Conservation (phyloP, 2,113 vertebrate species). For the Ptyas mucosa region DNA sequence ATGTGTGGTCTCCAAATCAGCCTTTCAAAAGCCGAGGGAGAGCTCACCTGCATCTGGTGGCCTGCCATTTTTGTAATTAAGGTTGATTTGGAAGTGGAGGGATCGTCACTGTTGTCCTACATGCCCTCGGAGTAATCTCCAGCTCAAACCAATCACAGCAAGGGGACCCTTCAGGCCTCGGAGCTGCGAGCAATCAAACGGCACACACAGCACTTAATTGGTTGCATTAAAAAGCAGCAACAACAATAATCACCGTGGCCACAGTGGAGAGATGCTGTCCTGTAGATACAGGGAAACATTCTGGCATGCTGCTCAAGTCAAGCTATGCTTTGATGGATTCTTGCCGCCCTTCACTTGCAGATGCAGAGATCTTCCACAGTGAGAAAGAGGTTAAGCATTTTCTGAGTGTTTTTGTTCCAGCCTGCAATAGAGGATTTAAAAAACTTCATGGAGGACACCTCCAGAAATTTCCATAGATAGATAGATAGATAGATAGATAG, state of each 20-base stretch:
- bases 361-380: background rate
- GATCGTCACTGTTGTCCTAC: background rate
- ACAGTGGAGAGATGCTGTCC: background rate
- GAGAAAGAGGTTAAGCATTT: background rate
- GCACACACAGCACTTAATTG: constrained; percentile 6
- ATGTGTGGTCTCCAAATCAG: background rate
- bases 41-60: too few species aligned
- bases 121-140: constrained; percentile 9
- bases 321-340: background rate
- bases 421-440: background rate
- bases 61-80: constrained; percentile 11
- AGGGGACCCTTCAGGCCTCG: background rate
- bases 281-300: background rate
- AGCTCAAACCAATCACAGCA: background rate
- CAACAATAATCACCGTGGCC: background rate
- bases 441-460: background rate
- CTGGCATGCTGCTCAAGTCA: background rate
- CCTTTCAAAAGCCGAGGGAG: too few species aligned
- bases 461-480: too few species aligned
- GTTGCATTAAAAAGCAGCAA: background rate
- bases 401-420: too few species aligned
- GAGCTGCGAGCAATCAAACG: constrained; percentile 7
- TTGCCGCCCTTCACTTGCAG: background rate
- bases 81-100: constrained; percentile 1
- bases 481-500: too few species aligned